These are phyloP conservation scores for Cathartes aura DNA, from an alignment of 2,113 vertebrate species.

Conservation along the genomic window DNA sequence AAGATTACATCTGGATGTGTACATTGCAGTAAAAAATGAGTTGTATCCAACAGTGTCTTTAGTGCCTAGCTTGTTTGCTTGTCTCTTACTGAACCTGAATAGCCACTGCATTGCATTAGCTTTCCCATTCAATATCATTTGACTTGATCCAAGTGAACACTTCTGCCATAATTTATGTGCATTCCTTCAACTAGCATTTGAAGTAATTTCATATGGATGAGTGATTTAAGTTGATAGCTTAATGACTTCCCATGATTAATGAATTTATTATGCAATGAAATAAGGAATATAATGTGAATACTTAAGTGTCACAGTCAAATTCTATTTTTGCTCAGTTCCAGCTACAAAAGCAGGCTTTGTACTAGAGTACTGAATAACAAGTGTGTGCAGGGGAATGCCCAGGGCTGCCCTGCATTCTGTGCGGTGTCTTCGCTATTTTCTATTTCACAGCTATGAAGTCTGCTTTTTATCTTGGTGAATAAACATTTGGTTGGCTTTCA, in stretches of 20 bases:
- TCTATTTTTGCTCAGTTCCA: neutral
- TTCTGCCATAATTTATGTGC: neutral
- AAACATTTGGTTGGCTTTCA: neutral
- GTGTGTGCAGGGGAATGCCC: neutral
- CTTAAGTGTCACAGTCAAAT: neutral
- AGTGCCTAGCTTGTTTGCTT: neutral
- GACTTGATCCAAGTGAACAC: neutral
- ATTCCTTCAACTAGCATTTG: neutral
- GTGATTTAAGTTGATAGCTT: neutral
- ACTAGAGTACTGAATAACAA: neutral
- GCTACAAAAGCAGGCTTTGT: neutral
- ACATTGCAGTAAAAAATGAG: neutral
- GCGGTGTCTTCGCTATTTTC: neutral
- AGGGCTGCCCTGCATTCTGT: neutral
- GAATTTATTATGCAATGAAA: neutral
- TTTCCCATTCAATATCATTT: neutral
- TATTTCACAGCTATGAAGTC: neutral
- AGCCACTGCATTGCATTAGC: neutral
- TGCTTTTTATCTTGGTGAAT: neutral
- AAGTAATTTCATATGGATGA: neutral
- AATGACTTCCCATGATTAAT: neutral
- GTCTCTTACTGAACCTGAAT: neutral
- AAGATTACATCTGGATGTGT: neutral
- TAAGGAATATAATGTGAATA: neutral
- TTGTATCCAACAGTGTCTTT: neutral